A percentile compares a stretch with the other conserved stretches of the same genome.
Conservation (phyloP, 2,797 vertebrate genomes). For the Pseudotriccus pelzelni region DNA sequence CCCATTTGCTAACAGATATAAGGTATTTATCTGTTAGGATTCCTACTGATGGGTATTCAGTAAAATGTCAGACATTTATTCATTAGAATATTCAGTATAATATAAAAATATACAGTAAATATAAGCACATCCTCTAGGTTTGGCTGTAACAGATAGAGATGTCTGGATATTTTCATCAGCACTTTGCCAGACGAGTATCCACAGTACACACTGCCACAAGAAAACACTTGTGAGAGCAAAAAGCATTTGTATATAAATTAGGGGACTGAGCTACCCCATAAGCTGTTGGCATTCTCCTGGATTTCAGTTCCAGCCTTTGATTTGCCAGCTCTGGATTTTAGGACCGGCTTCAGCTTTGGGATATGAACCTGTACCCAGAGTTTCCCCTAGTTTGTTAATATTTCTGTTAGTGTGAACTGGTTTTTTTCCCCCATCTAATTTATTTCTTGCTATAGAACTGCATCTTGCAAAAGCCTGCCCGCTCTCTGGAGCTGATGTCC, state of each 20-base stretch:
- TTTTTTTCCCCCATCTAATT: not conserved
- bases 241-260: not conserved
- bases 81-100: conserved; percentile 36
- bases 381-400: not conserved
- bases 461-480: not conserved
- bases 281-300: not conserved
- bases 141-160: not conserved
- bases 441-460: not conserved
- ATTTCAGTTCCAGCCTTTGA: conserved; percentile 1
- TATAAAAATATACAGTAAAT: conserved; percentile 64
- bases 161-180: conserved; percentile 16
- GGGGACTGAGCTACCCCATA: not conserved
- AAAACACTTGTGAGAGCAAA: conserved; percentile 10
- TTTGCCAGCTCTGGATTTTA: not conserved
- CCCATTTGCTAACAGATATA: not conserved
- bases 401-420: not conserved
- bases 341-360: not conserved
- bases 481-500: conserved; percentile 13
- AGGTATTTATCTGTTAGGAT: not conserved
- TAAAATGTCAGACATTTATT: conserved; percentile 47
- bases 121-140: conserved; percentile 24
- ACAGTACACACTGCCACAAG: not conserved
- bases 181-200: not conserved
- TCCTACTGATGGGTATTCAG: not conserved
- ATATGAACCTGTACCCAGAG: not conserved